These are phyloP conservation scores for Diorhabda sublineata DNA, from an alignment of 1,140 invertebrate species.

Conservation along the genomic window DNA sequence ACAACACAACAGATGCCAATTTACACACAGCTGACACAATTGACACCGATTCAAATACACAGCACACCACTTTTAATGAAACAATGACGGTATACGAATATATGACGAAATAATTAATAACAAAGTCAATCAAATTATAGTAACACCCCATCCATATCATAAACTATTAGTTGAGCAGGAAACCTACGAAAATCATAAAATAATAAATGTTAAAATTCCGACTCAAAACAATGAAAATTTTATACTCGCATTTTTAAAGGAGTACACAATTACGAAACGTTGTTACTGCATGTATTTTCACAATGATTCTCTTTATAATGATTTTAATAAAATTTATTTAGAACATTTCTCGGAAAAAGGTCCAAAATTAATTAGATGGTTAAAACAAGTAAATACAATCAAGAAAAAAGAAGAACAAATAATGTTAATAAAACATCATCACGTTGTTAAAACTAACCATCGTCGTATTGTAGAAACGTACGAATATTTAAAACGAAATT, in stretches of 20 bases:
- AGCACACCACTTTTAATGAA: no score
- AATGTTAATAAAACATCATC: constrained; percentile 24
- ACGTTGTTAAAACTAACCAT: constrained; percentile 26
- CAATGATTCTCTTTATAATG: constrained; percentile 10
- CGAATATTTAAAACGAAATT: constrained; percentile 22
- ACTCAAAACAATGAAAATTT: constrained; percentile 13
- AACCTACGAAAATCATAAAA: constrained; percentile 20
- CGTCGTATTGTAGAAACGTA: constrained; percentile 21
- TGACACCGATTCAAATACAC: no score
- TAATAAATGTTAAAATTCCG: constrained; percentile 8
- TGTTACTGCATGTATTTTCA: constrained; percentile 13
- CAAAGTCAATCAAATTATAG: constrained; percentile 8
- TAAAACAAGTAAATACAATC: background rate
- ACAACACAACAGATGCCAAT: no score
- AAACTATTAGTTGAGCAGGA: background rate
- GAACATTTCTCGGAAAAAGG: constrained; percentile 1
- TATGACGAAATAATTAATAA: background rate
- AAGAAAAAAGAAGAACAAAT: constrained; percentile 22
- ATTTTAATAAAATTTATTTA: constrained; percentile 22
- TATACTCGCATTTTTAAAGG: constrained; percentile 3
- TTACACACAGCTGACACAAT: no score
- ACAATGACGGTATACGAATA: background rate
- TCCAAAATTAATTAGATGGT: background rate
- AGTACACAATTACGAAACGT: background rate
- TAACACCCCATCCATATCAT: no score